Conservation (phyloP, 1,140 invertebrate genomes). For the Microplitis demolitor region DNA sequence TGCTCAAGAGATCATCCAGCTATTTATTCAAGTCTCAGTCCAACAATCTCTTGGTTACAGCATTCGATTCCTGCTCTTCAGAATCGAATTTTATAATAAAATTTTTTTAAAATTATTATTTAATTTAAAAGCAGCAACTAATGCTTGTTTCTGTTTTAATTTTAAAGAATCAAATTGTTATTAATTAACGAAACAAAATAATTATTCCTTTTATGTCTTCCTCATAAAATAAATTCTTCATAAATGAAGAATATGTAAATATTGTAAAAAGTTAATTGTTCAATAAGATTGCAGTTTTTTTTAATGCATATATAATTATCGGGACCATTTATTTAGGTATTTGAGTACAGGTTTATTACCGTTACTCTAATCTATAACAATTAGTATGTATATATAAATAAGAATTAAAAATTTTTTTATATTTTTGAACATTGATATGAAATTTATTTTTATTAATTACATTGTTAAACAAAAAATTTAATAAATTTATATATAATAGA, state of each 20-base stretch:
- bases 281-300: constrained; percentile 46
- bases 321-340: constrained; percentile 31
- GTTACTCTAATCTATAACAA: constrained; percentile 42
- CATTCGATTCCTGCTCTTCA: constrained; percentile 55
- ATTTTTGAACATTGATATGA: constrained; percentile 48
- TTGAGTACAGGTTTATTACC: constrained; percentile 38
- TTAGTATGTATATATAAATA: constrained; percentile 51
- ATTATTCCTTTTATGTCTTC: constrained; percentile 4
- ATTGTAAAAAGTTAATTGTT: constrained; percentile 57
- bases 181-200: neutral
- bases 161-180: neutral
- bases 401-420: constrained; percentile 52
- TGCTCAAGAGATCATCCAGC: constrained; percentile 67
- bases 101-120: neutral
- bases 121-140: neutral
- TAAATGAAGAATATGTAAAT: constrained; percentile 43
- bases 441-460: constrained; percentile 45
- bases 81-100: constrained; percentile 36
- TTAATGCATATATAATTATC: constrained; percentile 31
- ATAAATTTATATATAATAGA: neutral
- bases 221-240: constrained; percentile 6
- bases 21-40: constrained; percentile 61
- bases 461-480: constrained; percentile 14
- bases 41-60: constrained; percentile 53
- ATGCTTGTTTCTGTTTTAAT: neutral